Conservation (phyloP, 2,113 vertebrate species). For the Sclerurus mexicanus region DNA sequence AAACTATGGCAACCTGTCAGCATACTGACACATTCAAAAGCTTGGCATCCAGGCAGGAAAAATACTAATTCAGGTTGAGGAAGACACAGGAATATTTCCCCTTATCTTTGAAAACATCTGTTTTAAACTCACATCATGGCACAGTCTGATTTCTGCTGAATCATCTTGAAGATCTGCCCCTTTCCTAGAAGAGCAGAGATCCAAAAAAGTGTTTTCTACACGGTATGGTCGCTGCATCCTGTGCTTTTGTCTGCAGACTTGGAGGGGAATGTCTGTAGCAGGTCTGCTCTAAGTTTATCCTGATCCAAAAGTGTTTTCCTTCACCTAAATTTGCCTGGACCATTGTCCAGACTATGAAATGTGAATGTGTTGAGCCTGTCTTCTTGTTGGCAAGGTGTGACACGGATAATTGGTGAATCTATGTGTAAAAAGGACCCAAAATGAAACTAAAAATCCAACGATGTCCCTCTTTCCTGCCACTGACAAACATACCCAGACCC, state of each 20-base stretch:
- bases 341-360: neutral
- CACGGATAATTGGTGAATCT: neutral
- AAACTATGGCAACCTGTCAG: neutral
- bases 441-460: neutral
- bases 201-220: neutral
- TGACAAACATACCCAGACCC: neutral
- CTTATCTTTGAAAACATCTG: neutral
- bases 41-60: neutral
- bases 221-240: neutral
- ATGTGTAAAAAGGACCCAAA: neutral
- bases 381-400: neutral
- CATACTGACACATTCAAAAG: neutral
- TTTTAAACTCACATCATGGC: neutral
- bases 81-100: neutral
- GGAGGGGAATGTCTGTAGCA: neutral
- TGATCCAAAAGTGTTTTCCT: neutral
- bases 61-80: neutral
- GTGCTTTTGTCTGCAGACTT: neutral
- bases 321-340: neutral
- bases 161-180: neutral
- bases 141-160: neutral
- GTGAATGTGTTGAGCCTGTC: neutral
- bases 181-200: neutral
- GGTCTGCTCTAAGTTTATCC: neutral
- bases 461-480: neutral